Percentiles rank a stretch among this genome's conserved stretches.
These are phyloP conservation scores for Ephestia elutella DNA, from an alignment of 1,140 invertebrate genomes.

Conservation along the genomic window DNA sequence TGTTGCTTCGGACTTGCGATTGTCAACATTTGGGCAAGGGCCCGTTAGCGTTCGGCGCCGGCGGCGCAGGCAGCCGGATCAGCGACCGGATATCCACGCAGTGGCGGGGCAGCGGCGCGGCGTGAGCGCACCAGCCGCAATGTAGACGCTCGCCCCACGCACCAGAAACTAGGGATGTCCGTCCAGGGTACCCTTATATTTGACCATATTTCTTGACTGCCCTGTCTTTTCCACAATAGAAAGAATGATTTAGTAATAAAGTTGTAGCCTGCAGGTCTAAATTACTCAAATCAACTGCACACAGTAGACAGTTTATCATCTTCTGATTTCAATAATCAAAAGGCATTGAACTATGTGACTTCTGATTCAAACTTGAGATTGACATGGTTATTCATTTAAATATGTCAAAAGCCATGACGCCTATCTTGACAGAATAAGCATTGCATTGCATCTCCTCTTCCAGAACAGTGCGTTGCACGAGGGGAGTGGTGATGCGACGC, in stretches of 20 bases:
- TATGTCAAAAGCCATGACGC: too few species aligned
- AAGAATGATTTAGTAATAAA: too few species aligned
- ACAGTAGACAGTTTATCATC: too few species aligned
- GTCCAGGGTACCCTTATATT: too few species aligned
- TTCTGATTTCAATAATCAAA: too few species aligned
- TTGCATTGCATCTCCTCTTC: neutral
- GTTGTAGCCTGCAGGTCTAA: too few species aligned
- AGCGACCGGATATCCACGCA: constrained; percentile 37
- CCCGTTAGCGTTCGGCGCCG: constrained; percentile 34
- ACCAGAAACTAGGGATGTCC: neutral
- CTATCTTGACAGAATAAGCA: neutral
- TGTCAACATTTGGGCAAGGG: constrained; percentile 25
- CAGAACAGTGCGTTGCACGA: constrained; percentile 5
- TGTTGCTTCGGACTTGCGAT: neutral
- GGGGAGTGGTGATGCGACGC: constrained; percentile 8
- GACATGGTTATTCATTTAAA: too few species aligned
- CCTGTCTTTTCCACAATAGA: too few species aligned
- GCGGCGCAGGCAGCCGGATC: constrained; percentile 32
- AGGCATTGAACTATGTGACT: neutral
- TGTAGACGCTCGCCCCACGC: neutral
- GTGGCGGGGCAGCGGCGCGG: too few species aligned
- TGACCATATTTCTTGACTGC: too few species aligned
- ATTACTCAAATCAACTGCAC: too few species aligned
- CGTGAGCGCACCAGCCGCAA: too few species aligned
- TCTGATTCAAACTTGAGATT: neutral